Conservation (phyloP, 1,140 invertebrate genomes). For the Tyrophagus putrescentiae region DNA sequence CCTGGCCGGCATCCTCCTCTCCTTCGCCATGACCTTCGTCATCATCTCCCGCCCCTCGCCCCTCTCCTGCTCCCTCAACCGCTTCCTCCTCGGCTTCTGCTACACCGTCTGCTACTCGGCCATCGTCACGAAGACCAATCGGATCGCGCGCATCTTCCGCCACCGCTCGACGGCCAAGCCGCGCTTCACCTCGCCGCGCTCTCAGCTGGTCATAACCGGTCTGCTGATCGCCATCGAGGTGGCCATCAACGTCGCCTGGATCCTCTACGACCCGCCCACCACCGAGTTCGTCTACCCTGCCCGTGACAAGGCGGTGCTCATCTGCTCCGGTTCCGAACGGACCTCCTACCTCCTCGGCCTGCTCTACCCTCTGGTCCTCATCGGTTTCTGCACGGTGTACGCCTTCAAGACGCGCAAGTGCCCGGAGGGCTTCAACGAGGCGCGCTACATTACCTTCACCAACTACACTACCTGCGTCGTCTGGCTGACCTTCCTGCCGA, state of each 20-base stretch:
- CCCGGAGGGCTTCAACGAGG: conserved; percentile 60
- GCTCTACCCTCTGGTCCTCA: conserved; percentile 42
- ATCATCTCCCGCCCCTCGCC: conserved; percentile 38
- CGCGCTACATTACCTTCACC: conserved; percentile 54
- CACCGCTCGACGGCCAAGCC: conserved; percentile 31
- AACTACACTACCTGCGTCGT: conserved; percentile 60
- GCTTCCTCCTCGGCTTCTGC: conserved; percentile 41
- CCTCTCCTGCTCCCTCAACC: conserved; percentile 38
- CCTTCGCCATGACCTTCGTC: conserved; percentile 43
- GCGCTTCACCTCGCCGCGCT: conserved; percentile 39
- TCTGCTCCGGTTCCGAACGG: conserved; percentile 39
- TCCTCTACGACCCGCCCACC: conserved; percentile 36
- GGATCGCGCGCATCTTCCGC: conserved; percentile 43
- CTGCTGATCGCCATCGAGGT: conserved; percentile 41
- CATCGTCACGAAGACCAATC: conserved; percentile 44
- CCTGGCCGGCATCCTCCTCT: conserved; percentile 34
- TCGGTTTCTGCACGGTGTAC: conserved; percentile 49
- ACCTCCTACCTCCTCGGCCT: conserved; percentile 41
- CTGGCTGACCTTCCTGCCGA: conserved; percentile 58
- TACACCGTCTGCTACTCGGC: conserved; percentile 45
- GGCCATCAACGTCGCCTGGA: conserved; percentile 39
- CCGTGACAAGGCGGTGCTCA: conserved; percentile 31
- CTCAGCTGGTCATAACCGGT: conserved; percentile 41
- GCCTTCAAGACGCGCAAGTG: conserved; percentile 58
- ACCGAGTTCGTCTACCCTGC: conserved; percentile 35